phyloP scores from a whole-genome alignment of 2,797 vertebrate species.

The Cephalopachus bancanus region DNA sequence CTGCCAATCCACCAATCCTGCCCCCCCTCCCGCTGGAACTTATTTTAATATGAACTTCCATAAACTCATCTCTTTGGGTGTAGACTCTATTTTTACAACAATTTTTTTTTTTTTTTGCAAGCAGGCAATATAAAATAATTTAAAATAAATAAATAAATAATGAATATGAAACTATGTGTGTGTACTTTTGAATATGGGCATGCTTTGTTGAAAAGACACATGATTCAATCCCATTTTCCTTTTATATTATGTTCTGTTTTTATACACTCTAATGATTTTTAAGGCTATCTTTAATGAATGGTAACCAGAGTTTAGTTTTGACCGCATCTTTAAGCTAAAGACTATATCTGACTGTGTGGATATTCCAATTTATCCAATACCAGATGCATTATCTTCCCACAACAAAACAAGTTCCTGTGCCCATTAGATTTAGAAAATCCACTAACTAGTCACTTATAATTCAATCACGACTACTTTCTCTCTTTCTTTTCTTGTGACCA shows the following conservation, averaged over 20 bases:
- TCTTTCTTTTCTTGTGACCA: not conserved
- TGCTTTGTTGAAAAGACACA: conserved; percentile 32
- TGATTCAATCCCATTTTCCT: not conserved
- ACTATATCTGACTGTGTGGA: not conserved
- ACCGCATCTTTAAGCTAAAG: not conserved
- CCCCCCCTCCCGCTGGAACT: not conserved
- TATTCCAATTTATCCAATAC: not conserved
- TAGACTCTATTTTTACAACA: not conserved
- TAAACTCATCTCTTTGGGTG: not conserved
- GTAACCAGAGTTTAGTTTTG: not conserved
- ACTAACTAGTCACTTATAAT: not conserved
- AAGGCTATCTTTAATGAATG: not conserved
- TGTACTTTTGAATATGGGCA: not conserved
- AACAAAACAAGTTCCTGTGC: not conserved
- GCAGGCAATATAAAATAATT: conserved; percentile 8
- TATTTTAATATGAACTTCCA: not conserved
- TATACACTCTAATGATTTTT: not conserved
- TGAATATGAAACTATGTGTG: not conserved
- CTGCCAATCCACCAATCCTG: too few species aligned
- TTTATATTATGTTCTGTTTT: not conserved
- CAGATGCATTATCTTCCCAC: not conserved
- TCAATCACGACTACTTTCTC: not conserved
- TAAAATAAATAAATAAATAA: conserved; percentile 27
- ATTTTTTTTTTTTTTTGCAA: conserved; percentile 6
- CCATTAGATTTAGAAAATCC: not conserved